These are phyloP conservation scores for Passer domesticus DNA, from an alignment of 2,113 vertebrate species.

Conservation along the genomic window DNA sequence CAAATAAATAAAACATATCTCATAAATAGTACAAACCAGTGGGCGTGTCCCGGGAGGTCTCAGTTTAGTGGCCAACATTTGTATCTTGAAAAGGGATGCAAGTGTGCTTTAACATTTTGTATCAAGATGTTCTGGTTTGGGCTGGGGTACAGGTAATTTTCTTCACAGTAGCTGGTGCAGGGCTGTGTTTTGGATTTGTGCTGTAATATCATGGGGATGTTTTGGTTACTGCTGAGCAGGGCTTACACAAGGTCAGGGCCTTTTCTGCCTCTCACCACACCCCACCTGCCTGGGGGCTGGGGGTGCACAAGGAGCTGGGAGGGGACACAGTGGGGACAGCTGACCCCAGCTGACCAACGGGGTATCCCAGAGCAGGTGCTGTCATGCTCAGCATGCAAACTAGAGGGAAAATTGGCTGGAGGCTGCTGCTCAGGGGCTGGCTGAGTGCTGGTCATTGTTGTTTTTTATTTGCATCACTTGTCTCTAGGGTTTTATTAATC, in stretches of 20 bases:
- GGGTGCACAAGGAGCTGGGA: not conserved
- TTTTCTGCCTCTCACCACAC: not conserved
- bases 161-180: not conserved
- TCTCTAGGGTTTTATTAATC: not conserved
- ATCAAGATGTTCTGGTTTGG: not conserved
- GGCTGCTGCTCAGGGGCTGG: not conserved
- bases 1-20: conserved; percentile 37
- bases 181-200: not conserved
- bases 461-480: not conserved
- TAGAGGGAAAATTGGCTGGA: not conserved
- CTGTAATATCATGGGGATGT: not conserved
- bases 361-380: not conserved
- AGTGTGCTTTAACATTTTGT: not conserved
- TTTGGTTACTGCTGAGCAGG: not conserved
- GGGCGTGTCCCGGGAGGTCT: not conserved
- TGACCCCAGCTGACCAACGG: not conserved
- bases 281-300: fast-evolving
- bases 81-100: not conserved
- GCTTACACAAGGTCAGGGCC: not conserved
- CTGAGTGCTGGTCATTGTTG: not conserved
- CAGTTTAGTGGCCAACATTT: not conserved
- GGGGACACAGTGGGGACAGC: not conserved
- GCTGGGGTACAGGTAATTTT: not conserved
- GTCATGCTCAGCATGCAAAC: not conserved
- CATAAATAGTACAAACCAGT: not conserved